These are phyloP conservation scores for Pachymerium ferrugineum DNA, from an alignment of 2,888 invertebrate species.

Conservation along the genomic window DNA sequence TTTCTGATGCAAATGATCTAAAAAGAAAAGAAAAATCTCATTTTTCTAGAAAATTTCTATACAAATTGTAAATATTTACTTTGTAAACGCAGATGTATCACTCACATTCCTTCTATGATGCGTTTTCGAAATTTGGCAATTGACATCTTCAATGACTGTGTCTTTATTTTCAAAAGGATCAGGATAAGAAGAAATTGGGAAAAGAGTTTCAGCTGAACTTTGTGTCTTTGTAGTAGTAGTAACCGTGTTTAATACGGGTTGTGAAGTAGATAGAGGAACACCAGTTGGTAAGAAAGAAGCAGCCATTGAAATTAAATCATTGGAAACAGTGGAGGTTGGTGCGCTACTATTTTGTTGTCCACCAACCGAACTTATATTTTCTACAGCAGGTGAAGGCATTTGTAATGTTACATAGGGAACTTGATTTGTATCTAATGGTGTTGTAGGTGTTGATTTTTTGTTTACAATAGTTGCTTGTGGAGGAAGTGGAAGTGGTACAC, in stretches of 20 bases:
- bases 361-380: background rate
- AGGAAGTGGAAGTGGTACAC: conserved; percentile 40
- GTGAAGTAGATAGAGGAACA: conserved; percentile 14
- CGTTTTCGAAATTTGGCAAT: background rate
- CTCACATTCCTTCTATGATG: conserved; percentile 73
- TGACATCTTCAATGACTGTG: background rate
- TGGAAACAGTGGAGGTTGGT: background rate
- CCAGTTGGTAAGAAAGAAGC: background rate
- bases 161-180: background rate
- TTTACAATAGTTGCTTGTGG: conserved; percentile 33
- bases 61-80: conserved; percentile 52
- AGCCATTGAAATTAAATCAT: background rate
- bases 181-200: conserved; percentile 61
- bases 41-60: background rate
- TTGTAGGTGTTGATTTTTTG: background rate
- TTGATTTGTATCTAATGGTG: background rate
- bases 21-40: conserved; percentile 38
- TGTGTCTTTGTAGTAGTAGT: background rate
- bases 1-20: conserved; percentile 68
- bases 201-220: conserved; percentile 53
- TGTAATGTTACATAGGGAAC: background rate
- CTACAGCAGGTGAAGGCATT: background rate
- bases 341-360: background rate
- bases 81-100: conserved; percentile 75
- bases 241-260: conserved; percentile 4